Evolutionary conservation across 1,140 invertebrate genomes (phyloP).

Genomic region (Eurosta solidaginis): DNA sequence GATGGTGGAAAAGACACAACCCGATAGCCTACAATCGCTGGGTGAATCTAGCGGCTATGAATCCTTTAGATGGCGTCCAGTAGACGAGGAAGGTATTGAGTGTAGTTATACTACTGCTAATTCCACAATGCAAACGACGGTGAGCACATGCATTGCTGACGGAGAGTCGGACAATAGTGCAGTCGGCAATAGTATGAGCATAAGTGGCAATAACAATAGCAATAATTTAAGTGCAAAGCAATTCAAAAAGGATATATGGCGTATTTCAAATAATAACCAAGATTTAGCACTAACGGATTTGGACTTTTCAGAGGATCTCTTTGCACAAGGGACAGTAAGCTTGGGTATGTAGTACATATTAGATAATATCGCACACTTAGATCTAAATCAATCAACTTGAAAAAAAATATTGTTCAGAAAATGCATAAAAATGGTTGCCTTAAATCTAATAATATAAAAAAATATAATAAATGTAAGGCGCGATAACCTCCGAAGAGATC

Average conservation of each 20-base stretch:
- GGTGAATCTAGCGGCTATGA: constrained; percentile 85
- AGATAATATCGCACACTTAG: neutral
- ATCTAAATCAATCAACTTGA: no score
- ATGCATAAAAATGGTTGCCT: neutral
- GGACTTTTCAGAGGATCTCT: constrained; percentile 61
- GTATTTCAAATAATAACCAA: constrained; percentile 55
- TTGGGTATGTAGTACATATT: constrained; percentile 48
- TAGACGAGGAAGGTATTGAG: constrained; percentile 61
- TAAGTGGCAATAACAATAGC: neutral
- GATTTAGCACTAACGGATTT: constrained; percentile 55
- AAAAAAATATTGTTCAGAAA: neutral
- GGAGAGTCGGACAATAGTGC: constrained; percentile 39
- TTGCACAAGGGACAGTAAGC: constrained; percentile 58
- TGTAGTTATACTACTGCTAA: constrained; percentile 32
- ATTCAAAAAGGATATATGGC: constrained; percentile 51
- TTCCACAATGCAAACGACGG: constrained; percentile 32
- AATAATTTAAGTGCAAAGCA: neutral
- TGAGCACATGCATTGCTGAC: constrained; percentile 34
- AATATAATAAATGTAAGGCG: no score
- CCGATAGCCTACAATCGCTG: constrained; percentile 71
- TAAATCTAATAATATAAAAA: no score
- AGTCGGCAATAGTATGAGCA: neutral
- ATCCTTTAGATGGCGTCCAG: constrained; percentile 73
- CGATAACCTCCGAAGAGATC: no score
- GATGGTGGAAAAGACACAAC: constrained; percentile 54